Evolutionary conservation across 2,888 invertebrate species (phyloP).

Genomic region (Melitaea athalia): DNA sequence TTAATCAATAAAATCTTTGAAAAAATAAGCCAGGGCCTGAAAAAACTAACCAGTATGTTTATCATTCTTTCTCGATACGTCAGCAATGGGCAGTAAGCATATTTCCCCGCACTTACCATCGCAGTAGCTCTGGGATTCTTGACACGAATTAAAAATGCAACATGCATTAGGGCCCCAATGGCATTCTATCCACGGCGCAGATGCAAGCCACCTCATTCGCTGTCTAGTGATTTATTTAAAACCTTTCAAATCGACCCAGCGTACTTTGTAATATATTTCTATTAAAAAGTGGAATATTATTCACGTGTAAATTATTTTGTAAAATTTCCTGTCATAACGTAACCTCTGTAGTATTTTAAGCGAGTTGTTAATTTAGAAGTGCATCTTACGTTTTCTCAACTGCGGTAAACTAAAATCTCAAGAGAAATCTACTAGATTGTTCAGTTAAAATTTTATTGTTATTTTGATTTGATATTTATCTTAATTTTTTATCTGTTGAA

Average conservation of each 20-base stretch:
- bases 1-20: too few relatives aligned
- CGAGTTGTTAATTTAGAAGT: background rate
- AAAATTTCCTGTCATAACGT: too few relatives aligned
- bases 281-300: background rate
- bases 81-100: slow-evolving; percentile 14
- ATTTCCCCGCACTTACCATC: slow-evolving; percentile 49
- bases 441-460: background rate
- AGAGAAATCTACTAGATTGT: background rate
- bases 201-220: slow-evolving; percentile 33
- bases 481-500: background rate
- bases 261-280: background rate
- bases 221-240: slow-evolving; percentile 29
- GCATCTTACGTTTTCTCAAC: slow-evolving; percentile 1
- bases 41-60: background rate
- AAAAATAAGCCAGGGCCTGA: background rate
- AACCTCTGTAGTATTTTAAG: background rate
- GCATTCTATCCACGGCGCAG: slow-evolving; percentile 43
- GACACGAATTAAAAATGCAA: slow-evolving; percentile 79
- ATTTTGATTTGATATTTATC: background rate
- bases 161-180: slow-evolving; percentile 72
- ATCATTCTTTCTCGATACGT: background rate
- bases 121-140: slow-evolving; percentile 63
- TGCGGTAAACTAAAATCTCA: background rate
- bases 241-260: slow-evolving; percentile 9
- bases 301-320: background rate